A percentile compares a stretch with the other conserved stretches of the same genome.
phyloP scores from a whole-genome alignment of 2,888 invertebrate species.

The Prosapia bicincta region DNA sequence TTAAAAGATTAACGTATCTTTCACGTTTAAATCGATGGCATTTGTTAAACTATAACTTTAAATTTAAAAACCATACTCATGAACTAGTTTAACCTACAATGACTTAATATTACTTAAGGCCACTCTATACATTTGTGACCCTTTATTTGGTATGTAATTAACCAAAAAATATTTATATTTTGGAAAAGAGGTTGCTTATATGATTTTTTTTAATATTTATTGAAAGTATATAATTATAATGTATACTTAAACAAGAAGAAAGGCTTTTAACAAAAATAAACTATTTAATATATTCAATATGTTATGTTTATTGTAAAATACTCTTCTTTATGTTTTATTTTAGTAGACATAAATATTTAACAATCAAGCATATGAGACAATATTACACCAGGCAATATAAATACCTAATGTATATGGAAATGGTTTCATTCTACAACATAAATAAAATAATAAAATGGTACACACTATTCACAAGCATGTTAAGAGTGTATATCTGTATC shows the following conservation, averaged over 20 bases:
- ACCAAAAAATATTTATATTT: neutral
- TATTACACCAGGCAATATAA: neutral
- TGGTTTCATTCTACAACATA: neutral
- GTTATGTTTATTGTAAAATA: neutral
- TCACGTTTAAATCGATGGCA: too few species aligned
- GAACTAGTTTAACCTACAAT: neutral
- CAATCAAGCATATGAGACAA: neutral
- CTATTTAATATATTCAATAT: neutral
- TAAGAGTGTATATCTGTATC: slow-evolving; percentile 27
- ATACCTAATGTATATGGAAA: neutral
- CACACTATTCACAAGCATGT: neutral
- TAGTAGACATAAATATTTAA: neutral
- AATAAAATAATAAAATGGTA: neutral
- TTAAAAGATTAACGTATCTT: too few species aligned
- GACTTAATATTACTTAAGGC: neutral
- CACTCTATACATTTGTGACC: neutral
- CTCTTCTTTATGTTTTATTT: neutral
- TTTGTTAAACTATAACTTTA: too few species aligned
- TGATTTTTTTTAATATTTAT: neutral
- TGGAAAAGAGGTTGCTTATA: neutral
- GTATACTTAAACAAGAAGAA: neutral
- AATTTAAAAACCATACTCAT: neutral
- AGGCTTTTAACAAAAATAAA: neutral
- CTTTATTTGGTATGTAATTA: neutral
- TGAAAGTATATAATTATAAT: neutral